Percentiles rank a stretch among this genome's conserved stretches.
phyloP scores from a whole-genome alignment of 2,888 invertebrate genomes.

The Abrostola triplasia region DNA sequence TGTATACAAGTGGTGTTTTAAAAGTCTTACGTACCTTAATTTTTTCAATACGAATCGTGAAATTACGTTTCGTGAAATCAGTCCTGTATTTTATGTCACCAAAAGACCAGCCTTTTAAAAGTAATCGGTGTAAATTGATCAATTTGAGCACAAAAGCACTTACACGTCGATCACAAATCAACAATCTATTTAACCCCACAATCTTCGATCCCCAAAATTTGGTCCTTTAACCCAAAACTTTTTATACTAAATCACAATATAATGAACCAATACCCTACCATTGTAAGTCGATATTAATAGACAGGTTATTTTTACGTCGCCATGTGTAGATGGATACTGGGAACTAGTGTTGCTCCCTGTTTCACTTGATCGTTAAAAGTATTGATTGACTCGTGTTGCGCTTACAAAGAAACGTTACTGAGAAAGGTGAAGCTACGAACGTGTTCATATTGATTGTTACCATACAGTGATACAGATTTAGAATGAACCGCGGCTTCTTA shows the following conservation, averaged over 20 bases:
- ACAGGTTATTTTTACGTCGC: conserved; percentile 42
- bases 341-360: conserved; percentile 32
- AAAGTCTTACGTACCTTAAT: too few relatives aligned
- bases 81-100: too few relatives aligned
- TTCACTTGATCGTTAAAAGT: conserved; percentile 36
- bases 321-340: conserved; percentile 53
- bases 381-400: conserved; percentile 44
- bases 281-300: conserved; percentile 30
- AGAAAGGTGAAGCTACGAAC: conserved; percentile 22
- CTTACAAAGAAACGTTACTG: conserved; percentile 43
- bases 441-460: neutral
- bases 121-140: too few relatives aligned
- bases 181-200: conserved; percentile 2
- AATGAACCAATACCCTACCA: neutral
- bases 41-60: too few relatives aligned
- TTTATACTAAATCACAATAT: neutral
- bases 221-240: neutral
- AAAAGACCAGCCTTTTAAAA: too few relatives aligned
- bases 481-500: neutral
- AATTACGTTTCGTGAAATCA: too few relatives aligned
- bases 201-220: neutral
- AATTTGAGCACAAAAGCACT: too few relatives aligned
- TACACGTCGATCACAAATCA: neutral
- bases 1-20: too few relatives aligned
- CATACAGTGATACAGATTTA: neutral